Conservation (phyloP, 2,113 vertebrate species). For the Austrofundulus limnaeus region DNA sequence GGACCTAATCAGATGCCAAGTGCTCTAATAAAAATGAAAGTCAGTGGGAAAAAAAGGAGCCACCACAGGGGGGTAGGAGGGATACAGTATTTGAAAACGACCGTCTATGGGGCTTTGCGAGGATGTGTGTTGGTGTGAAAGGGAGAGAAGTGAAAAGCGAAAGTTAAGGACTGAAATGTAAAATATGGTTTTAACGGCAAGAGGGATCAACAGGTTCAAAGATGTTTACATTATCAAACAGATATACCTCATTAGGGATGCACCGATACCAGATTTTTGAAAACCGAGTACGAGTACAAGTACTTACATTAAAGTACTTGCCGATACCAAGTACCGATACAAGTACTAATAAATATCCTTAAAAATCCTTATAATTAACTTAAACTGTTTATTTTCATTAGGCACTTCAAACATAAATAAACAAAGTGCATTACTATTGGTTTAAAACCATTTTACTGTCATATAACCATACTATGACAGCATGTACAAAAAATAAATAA, state of each 20-base stretch:
- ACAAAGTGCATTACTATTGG: too few relatives aligned
- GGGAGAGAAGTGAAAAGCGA: background rate
- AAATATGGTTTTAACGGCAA: background rate
- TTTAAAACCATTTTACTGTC: too few relatives aligned
- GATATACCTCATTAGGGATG: background rate
- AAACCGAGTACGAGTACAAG: too few relatives aligned
- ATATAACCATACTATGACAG: too few relatives aligned
- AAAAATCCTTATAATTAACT: too few relatives aligned
- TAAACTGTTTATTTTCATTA: too few relatives aligned
- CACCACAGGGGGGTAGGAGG: slow-evolving; percentile 25
- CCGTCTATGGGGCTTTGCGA: background rate
- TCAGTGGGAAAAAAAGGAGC: slow-evolving; percentile 46
- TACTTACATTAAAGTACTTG: too few relatives aligned
- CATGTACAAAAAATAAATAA: too few relatives aligned
- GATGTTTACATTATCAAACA: background rate
- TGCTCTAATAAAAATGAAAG: slow-evolving; percentile 67
- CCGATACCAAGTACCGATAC: too few relatives aligned
- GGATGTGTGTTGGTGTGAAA: slow-evolving; percentile 5
- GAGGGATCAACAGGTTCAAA: background rate
- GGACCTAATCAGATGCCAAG: slow-evolving; percentile 68
- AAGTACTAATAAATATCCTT: too few relatives aligned
- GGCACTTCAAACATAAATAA: too few relatives aligned
- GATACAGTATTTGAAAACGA: slow-evolving; percentile 35
- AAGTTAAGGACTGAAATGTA: background rate
- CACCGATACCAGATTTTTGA: too few relatives aligned